These are phyloP conservation scores for Tichodroma muraria DNA, from an alignment of 2,113 vertebrate species.

Conservation along the genomic window DNA sequence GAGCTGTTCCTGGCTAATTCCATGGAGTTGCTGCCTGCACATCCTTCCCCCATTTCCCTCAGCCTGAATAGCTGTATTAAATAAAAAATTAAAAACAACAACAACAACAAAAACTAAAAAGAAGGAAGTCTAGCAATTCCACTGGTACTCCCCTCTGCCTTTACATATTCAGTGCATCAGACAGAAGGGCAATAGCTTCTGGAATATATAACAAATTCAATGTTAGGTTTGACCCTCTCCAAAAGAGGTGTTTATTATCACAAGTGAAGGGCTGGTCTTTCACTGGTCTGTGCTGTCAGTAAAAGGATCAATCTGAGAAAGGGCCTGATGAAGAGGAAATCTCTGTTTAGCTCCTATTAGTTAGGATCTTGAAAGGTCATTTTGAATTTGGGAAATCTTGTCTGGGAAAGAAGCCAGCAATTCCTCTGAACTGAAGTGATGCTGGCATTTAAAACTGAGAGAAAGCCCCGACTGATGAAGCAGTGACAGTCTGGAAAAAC, in stretches of 20 bases:
- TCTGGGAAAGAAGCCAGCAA: conserved; percentile 45
- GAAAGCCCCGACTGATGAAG: neutral
- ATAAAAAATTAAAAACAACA: neutral
- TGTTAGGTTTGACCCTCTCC: neutral
- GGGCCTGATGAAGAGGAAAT: conserved; percentile 28
- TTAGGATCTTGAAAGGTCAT: conserved; percentile 47
- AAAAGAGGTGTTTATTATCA: neutral
- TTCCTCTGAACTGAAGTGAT: conserved; percentile 28
- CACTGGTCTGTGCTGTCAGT: neutral
- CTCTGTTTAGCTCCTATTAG: conserved; percentile 34
- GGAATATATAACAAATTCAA: neutral
- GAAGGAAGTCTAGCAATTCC: neutral
- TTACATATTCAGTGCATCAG: neutral
- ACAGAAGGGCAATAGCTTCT: neutral
- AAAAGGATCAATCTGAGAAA: conserved; percentile 16
- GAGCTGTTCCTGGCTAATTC: neutral
- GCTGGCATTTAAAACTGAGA: conserved; percentile 30
- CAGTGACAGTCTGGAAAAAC: conserved; percentile 44
- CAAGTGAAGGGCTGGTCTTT: neutral
- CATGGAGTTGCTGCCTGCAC: neutral
- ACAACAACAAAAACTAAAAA: too few relatives aligned
- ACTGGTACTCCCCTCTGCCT: neutral
- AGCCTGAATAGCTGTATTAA: neutral
- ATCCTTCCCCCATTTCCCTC: neutral
- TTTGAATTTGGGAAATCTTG: conserved; percentile 51